Evolutionary conservation across 2,797 vertebrate species (phyloP), one percentile per base, ranked within the genome.

Genomic region (Notolepis coatsorum): DNA sequence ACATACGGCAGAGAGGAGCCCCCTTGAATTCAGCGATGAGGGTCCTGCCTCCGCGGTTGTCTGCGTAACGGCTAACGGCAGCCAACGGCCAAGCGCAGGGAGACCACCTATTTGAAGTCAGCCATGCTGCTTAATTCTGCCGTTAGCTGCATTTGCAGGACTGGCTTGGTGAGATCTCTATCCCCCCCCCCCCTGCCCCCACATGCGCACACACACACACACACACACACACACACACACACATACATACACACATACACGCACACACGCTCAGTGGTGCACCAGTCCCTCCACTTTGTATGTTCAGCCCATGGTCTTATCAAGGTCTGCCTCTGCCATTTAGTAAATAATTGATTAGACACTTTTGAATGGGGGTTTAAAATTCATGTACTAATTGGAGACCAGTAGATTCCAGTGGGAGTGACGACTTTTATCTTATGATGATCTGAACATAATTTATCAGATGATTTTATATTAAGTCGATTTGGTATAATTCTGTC

Each of bases 381-480:
- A 87, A 93, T 92, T 87, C 90, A 90, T 91, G 81, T 89, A 85
- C 91, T 94, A 94, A 93, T 94, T 94, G 92, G 92, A 93, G 90
- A 93, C 91, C 89, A 90, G 89, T 85, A 67, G 87, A 89, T 85
- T 91, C 91, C 91, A 84, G 87, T 82, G 93, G 89, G 92, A 93
- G 83, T 82, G 70, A 89, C 77, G 90, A 91, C 92, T 94, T 94
- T 93, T 93, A 94, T 94, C 93, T 94, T 91, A 78, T 92, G 91
- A 93, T 93, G 91, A 93, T 92, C 92, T 89, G 90, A 92, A 92
- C 88, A 92, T 92, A 93, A 93, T 94, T 93, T 92, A 92, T 92
- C 91, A 93, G 91, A 93, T 91, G 89, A 93, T 91, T 92, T 93
- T 90, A 91, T 92, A 91, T 93, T 90, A 91, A 90, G 90, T 92